Evolutionary conservation across 2,113 vertebrate species (phyloP), one percentile per base, ranked within the genome.

Genomic region (Plecotus auritus): DNA sequence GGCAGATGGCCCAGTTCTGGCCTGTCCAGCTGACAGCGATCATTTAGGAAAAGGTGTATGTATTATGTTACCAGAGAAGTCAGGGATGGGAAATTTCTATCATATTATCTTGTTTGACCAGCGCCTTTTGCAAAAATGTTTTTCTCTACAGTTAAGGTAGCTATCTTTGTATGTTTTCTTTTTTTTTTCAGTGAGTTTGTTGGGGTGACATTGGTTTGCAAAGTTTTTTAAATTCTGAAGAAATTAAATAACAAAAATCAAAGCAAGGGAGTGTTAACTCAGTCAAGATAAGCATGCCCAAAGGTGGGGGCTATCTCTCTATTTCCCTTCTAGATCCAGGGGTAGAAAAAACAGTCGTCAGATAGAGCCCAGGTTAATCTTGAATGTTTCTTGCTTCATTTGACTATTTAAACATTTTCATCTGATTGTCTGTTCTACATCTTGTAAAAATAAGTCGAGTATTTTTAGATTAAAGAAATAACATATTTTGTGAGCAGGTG

Each of bases 381-480:
- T 54, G 49, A 94, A 32, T 84, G 37, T 49, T 88, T 93, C 92
- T 95, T 91, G 45, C 96, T 95, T 95, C 74, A 91, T 96, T 97
- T 97, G 93, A 97, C 93, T 97, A 88, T 93, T 95, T 97, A 95
- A 97, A 97, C 96, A 95, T 97, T 97, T 95, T 80, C 81, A 86
- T 94, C 93, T 92, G 47, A 18, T 96, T 95, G 95, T 91, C 81
- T 95, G 37, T 86, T 92, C 72, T 61, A 80, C 61, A 90, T 74
- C 81, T 91, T 94, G 59, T n/a, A 32, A 72, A 74, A 87, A 88
- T 78, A 66, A 76, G 61, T 77, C 81, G 56, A 84, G 40, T 97
- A 96, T 97, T 97, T 97, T 97, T 97, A 97, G 96, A 95, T 83
- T 69, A 97, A 97, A 97, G 89, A 96, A 95, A 96, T 95, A 97